Evolutionary conservation across 2,797 vertebrate species (phyloP).

Genomic region (Muscicapa comitata): DNA sequence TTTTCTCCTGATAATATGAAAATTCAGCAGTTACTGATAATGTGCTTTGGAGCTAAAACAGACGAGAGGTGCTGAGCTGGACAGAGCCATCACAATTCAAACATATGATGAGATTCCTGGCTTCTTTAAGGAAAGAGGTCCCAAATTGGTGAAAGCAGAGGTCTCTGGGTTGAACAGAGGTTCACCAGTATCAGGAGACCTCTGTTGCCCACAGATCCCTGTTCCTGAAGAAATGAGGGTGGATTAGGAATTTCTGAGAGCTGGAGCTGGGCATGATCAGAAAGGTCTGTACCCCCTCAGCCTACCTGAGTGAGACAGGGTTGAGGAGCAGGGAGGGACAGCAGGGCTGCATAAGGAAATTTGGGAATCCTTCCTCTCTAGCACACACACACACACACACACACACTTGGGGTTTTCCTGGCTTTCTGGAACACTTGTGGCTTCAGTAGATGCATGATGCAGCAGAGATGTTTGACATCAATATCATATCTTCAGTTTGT

Average conservation of each 20-base stretch:
- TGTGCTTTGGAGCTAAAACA: neutral
- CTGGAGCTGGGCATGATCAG: neutral
- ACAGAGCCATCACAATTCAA: neutral
- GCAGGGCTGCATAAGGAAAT: neutral
- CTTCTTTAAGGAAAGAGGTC: neutral
- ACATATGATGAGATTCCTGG: neutral
- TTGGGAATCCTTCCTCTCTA: neutral
- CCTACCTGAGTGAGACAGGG: neutral
- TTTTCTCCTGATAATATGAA: neutral
- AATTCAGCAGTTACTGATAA: neutral
- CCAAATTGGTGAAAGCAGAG: neutral
- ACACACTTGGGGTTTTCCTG: neutral
- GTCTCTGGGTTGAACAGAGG: neutral
- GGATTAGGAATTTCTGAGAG: neutral
- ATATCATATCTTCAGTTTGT: neutral
- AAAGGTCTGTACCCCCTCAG: neutral
- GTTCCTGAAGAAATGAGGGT: rapidly evolving
- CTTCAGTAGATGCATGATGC: neutral
- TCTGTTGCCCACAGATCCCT: neutral
- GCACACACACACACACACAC: too few relatives aligned
- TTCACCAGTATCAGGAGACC: neutral
- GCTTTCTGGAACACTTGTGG: neutral
- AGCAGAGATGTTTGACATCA: neutral
- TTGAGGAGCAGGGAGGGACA: neutral
- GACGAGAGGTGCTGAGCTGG: rapidly evolving